A percentile compares a stretch with the other conserved stretches of the same genome.
phyloP scores from a whole-genome alignment of 2,113 vertebrate genomes.

The Coptodon bakossiorum region DNA sequence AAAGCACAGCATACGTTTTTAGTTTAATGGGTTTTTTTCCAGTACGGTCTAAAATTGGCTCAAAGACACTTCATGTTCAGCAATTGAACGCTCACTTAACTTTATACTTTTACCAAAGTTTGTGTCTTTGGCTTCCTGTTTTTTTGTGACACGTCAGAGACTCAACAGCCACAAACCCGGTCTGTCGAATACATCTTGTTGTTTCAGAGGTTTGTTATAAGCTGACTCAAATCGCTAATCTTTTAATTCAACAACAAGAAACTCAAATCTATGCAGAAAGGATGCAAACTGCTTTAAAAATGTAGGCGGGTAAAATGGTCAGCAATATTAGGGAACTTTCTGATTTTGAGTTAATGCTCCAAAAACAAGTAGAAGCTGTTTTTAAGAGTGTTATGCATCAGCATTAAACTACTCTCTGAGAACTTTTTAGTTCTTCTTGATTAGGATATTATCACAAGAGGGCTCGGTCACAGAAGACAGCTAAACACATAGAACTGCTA shows the following conservation, averaged over 20 bases:
- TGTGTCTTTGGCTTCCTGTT: background rate
- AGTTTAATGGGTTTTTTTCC: background rate
- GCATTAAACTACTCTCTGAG: background rate
- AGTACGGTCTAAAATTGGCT: background rate
- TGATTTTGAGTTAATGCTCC: background rate
- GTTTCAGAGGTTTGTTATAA: background rate
- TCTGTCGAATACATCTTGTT: background rate
- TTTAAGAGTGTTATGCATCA: background rate
- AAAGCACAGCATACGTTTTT: background rate
- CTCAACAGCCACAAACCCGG: background rate
- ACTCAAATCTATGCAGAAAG: background rate
- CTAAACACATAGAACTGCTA: slow-evolving; percentile 15
- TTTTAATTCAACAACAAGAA: background rate
- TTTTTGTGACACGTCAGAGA: background rate
- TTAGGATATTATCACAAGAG: background rate
- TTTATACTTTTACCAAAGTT: background rate
- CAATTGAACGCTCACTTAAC: background rate
- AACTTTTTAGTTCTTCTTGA: background rate
- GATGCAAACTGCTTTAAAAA: background rate
- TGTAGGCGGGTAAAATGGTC: background rate
- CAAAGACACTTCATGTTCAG: background rate
- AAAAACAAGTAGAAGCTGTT: background rate
- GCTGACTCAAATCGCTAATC: background rate
- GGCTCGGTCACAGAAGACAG: background rate
- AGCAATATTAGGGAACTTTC: background rate